Evolutionary conservation across 2,888 invertebrate genomes (phyloP).

Genomic region (Heliothis peltigera): DNA sequence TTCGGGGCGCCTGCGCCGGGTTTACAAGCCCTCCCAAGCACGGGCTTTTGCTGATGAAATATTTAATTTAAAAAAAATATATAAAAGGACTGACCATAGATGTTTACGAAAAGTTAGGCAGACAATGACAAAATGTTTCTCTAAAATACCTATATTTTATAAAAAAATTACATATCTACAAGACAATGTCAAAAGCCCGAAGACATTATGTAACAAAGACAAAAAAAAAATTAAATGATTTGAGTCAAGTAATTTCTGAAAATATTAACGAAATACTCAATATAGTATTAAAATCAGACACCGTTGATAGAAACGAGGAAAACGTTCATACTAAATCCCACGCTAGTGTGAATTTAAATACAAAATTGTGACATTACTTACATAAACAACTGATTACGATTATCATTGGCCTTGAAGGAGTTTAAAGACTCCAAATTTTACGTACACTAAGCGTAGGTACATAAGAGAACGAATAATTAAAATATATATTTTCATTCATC

Average conservation of each 20-base stretch:
- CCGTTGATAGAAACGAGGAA: conserved; percentile 9
- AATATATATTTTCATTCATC: not conserved
- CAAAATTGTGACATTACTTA: not conserved
- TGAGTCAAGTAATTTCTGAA: not conserved
- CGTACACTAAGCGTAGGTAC: conserved; percentile 14
- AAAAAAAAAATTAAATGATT: not conserved
- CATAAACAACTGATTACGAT: conserved; percentile 36
- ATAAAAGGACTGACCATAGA: too few relatives aligned
- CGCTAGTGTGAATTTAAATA: conserved; percentile 9
- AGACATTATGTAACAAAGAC: conserved; percentile 6
- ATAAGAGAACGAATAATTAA: not conserved
- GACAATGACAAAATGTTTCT: too few relatives aligned
- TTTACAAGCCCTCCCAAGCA: too few relatives aligned
- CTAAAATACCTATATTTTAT: too few relatives aligned
- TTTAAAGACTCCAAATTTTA: conserved; percentile 23
- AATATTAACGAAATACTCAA: not conserved
- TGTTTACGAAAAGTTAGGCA: too few relatives aligned
- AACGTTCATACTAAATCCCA: conserved; percentile 9
- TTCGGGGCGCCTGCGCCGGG: too few relatives aligned
- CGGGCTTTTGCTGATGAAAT: too few relatives aligned
- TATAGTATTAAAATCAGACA: conserved; percentile 7
- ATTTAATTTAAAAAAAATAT: too few relatives aligned
- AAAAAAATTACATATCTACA: too few relatives aligned
- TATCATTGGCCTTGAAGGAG: conserved; percentile 34
- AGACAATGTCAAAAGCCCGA: not conserved